phyloP scores from a whole-genome alignment of 2,113 vertebrate genomes.

The Leuciscus idus region DNA sequence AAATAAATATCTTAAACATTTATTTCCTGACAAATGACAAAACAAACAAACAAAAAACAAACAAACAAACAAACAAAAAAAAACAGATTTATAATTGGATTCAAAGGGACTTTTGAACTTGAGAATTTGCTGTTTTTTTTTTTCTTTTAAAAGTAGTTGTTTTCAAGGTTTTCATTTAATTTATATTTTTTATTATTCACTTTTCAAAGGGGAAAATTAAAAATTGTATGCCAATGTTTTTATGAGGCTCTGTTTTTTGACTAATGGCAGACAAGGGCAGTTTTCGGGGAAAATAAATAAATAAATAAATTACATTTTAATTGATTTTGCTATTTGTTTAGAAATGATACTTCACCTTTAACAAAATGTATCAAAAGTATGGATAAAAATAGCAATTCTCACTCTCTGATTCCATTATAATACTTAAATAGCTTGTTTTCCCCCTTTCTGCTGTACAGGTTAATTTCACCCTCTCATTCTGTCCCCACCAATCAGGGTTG shows the following conservation, averaged over 20 bases:
- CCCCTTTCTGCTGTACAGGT: neutral
- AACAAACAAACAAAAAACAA: rapidly evolving
- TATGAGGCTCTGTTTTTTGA: neutral
- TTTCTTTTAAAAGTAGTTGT: too few relatives aligned
- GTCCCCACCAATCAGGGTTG: neutral
- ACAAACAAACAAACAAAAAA: too few relatives aligned
- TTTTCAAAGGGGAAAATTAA: neutral
- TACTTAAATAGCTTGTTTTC: neutral
- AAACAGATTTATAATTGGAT: neutral
- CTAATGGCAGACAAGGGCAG: neutral
- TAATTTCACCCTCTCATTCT: neutral
- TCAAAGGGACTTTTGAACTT: neutral
- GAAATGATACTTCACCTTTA: neutral
- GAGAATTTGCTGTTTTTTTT: neutral
- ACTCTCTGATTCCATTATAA: neutral
- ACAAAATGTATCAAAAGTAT: neutral
- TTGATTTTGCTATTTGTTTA: neutral
- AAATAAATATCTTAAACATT: neutral
- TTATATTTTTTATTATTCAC: neutral
- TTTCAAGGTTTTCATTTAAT: too few relatives aligned
- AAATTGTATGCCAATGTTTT: neutral
- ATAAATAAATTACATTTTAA: too few relatives aligned
- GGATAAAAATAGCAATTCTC: neutral
- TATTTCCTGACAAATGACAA: neutral
- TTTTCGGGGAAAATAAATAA: neutral